A percentile compares a stretch with the other conserved stretches of the same genome.
Conservation (phyloP, 2,797 vertebrate species). For the Parauchenoglanis ngamensis region DNA sequence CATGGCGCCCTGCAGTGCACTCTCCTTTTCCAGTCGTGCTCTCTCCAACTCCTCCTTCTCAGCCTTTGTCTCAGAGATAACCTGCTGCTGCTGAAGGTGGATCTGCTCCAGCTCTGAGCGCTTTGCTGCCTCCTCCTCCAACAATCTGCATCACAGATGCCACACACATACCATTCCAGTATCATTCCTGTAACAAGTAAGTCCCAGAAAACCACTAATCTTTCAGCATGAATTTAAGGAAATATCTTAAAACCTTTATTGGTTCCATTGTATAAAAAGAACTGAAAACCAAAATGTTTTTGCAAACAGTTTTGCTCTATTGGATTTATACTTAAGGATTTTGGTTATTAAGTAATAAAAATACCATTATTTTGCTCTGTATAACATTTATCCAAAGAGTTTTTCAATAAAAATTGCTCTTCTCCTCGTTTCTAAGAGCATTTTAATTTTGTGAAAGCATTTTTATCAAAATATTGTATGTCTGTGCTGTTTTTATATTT, state of each 20-base stretch:
- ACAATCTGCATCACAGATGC: conserved; percentile 72
- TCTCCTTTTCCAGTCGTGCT: conserved; percentile 83
- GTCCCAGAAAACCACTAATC: neutral
- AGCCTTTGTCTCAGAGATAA: conserved; percentile 88
- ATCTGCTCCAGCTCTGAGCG: conserved; percentile 88
- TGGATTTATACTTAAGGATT: neutral
- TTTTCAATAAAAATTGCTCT: neutral
- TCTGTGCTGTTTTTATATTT: neutral
- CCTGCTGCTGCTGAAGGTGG: conserved; percentile 87
- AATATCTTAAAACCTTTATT: neutral
- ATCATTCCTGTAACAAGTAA: neutral
- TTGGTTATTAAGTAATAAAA: no score
- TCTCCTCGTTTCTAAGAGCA: neutral
- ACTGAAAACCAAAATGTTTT: neutral
- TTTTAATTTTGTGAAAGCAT: neutral
- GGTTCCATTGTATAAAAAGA: neutral
- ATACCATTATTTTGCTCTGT: neutral
- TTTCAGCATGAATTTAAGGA: neutral
- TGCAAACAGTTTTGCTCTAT: neutral
- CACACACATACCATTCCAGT: neutral
- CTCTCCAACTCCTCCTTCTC: conserved; percentile 93
- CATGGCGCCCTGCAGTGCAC: conserved; percentile 88
- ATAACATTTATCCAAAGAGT: neutral
- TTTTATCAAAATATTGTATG: neutral
- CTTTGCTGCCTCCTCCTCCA: conserved; percentile 92